A percentile compares a stretch with the other conserved stretches of the same genome.
phyloP scores from a whole-genome alignment of 2,797 vertebrate species.

The Fringilla coelebs region DNA sequence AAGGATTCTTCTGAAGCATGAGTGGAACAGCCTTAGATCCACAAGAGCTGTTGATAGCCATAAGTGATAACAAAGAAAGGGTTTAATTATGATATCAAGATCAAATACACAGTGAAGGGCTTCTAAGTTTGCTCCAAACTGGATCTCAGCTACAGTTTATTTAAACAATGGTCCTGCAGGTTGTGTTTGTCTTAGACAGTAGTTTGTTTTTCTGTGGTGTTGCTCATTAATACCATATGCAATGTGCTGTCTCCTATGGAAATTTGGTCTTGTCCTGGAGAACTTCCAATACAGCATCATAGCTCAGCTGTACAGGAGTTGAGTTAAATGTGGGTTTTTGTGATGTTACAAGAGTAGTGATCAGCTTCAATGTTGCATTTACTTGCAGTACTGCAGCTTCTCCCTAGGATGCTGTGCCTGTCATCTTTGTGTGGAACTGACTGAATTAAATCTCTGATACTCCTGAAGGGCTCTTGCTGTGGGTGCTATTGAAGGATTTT shows the following conservation, averaged over 20 bases:
- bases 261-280: not conserved
- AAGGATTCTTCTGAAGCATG: not conserved
- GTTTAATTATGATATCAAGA: not conserved
- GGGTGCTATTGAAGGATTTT: not conserved
- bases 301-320: not conserved
- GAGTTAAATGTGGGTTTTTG: not conserved
- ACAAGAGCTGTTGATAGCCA: not conserved
- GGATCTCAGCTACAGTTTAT: not conserved
- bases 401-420: not conserved
- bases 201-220: not conserved
- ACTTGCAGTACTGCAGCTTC: not conserved
- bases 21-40: not conserved
- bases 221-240: not conserved
- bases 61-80: not conserved
- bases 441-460: not conserved
- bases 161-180: not conserved
- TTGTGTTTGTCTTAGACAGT: not conserved
- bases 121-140: not conserved
- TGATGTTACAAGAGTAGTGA: not conserved
- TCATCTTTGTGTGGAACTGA: not conserved
- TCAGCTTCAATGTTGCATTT: not conserved
- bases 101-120: not conserved
- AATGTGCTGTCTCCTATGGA: not conserved
- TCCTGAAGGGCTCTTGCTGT: not conserved
- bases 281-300: not conserved